These are phyloP conservation scores for Dinocampus coccinellae DNA, from an alignment of 2,888 invertebrate species.

Conservation along the genomic window DNA sequence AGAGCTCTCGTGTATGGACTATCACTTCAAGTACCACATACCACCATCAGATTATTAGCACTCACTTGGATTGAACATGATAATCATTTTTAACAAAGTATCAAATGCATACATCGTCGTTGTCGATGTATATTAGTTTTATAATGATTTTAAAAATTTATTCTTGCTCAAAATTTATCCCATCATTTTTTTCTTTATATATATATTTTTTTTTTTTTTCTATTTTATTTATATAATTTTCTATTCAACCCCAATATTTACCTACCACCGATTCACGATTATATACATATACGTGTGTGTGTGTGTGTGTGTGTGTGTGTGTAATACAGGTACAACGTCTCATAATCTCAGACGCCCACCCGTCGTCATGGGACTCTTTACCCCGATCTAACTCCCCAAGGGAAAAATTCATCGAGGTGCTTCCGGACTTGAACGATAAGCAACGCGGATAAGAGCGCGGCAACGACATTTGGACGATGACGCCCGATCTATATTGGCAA, in stretches of 20 bases:
- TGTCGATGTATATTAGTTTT: not conserved
- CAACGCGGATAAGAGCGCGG: conserved; percentile 35
- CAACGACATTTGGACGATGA: conserved; percentile 37
- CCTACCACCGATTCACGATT: too few relatives aligned
- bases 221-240: not conserved
- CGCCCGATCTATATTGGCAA: conserved; percentile 38
- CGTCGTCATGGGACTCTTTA: conserved; percentile 13
- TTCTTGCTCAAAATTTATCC: too few relatives aligned
- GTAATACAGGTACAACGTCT: conserved; percentile 2
- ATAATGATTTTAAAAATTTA: too few relatives aligned
- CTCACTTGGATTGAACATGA: conserved; percentile 58
- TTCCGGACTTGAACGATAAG: conserved; percentile 45
- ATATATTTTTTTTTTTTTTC: not conserved
- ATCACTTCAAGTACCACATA: conserved; percentile 34
- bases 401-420: conserved; percentile 44
- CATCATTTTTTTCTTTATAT: too few relatives aligned
- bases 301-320: too few relatives aligned
- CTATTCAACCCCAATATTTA: conserved; percentile 35
- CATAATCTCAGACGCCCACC: conserved; percentile 19
- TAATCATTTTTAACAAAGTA: conserved; percentile 46
- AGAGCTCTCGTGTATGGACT: conserved; percentile 36
- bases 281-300: too few relatives aligned
- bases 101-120: not conserved
- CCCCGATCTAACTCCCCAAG: conserved; percentile 26
- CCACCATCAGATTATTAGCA: conserved; percentile 58